A percentile compares a stretch with the other conserved stretches of the same genome.
Evolutionary conservation across 1,140 invertebrate species (phyloP).

Genomic region (Neodiprion pinetum): DNA sequence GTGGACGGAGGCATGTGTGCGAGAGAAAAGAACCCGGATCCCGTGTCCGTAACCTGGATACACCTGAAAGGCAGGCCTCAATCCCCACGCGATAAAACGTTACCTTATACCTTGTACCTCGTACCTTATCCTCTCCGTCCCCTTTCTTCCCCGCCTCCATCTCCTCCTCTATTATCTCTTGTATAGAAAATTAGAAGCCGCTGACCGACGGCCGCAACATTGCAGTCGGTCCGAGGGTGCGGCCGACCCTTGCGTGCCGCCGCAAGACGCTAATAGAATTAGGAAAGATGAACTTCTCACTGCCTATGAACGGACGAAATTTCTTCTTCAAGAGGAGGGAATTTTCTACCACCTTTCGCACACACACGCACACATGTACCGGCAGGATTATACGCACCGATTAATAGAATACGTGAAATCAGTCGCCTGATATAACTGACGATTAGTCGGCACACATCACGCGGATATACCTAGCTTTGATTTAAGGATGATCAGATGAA

Average conservation of each 20-base stretch:
- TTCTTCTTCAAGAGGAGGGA: not conserved
- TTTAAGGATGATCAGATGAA: too few relatives aligned
- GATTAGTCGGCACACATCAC: too few relatives aligned
- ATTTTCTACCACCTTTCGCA: not conserved
- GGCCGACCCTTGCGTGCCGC: constrained; percentile 32
- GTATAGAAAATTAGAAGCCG: too few relatives aligned
- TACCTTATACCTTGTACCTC: constrained; percentile 32
- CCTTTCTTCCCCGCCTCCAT: too few relatives aligned
- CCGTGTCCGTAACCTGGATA: not conserved
- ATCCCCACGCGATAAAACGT: constrained; percentile 29
- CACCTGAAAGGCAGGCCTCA: too few relatives aligned
- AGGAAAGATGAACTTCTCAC: constrained; percentile 33
- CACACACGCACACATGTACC: not conserved
- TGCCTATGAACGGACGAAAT: constrained; percentile 1
- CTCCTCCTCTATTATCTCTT: too few relatives aligned
- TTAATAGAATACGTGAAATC: too few relatives aligned
- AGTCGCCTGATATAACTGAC: too few relatives aligned
- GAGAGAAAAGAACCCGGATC: not conserved
- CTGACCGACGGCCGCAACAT: too few relatives aligned
- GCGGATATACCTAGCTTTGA: too few relatives aligned
- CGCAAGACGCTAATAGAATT: constrained; percentile 39
- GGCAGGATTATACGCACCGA: too few relatives aligned
- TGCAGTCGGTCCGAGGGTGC: not conserved
- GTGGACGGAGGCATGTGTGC: too few relatives aligned
- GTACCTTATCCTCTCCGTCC: constrained; percentile 1